Evolutionary conservation across 2,797 vertebrate genomes (phyloP), one percentile per base, ranked within the genome.

Genomic region (Valencia hispanica): DNA sequence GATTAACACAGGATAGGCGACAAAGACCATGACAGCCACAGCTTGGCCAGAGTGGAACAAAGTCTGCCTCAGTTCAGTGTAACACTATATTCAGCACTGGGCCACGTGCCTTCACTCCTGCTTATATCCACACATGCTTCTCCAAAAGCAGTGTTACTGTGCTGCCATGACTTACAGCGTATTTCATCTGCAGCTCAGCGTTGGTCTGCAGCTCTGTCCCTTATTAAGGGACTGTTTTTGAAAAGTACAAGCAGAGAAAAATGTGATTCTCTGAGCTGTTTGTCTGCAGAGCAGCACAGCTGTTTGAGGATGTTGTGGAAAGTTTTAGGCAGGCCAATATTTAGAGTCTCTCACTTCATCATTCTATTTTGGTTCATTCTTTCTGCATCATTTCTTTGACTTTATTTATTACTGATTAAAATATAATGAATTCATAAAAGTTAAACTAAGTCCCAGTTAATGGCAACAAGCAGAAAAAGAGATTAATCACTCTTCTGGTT

Each of bases 291-390:
- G 86, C 76, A 55, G 84, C 59, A 27, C 78, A 82, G 81, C 27
- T 74, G 87, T 91, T 90, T 93, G 69, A 89, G 83, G 51, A 83
- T 86, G 84, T 94, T 92, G 92, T 92, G 91, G 91, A 95, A 95
- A 94, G 83, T 88, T 93, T 94, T 90, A 90, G 85, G 30, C 69
- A 73, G 80, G 85, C 72, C 74, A 84, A 73, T 88, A 89, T 89
- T 84, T 78, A 76, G 50, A 65, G 66, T 74, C 76, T 87, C 79
- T 81, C 86, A 86, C 80, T 84, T 80, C 80, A 83, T 92, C 72
- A 90, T 91, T 94, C 93, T 86, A 84, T 90, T 92, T 83, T 83
- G 50, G 34, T 50, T 66, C 47, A 72, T 87, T 82, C 82, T 82
- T 91, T 81, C 92, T 93, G 82, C 87, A 89, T 93, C 86, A 85